Base-by-base conservation (phyloP, 2,888 invertebrate genomes). In the Timandra comae region DNA sequence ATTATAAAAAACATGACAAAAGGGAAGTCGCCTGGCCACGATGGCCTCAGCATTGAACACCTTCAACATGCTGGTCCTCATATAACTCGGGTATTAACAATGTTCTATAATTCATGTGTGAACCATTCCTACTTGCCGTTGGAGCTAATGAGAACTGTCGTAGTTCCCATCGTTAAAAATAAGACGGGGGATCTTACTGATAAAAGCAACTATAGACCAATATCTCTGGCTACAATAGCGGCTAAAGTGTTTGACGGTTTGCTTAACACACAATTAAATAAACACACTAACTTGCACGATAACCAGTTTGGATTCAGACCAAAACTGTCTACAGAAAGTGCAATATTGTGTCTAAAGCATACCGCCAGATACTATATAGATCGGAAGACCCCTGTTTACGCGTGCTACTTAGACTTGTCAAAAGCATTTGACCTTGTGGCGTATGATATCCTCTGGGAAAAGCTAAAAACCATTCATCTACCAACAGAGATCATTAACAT, bases 261-360 rank as follows among this genome's bases (percentile, higher is more conserved):
- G 40, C 35, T 51, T 30, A 35, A 46, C 16, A 10, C 31, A 20
- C 38, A 35, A 7, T 12, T 49, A 2, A 29, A 39, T 16, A 37
- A 35, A 3, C 28, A 33, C 20, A 2, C 41, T 5, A 12, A 27
- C 1, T 5, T 39, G 3, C 29, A 44, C 16, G 45, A 46, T 24
- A 40, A 35, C n/a, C 48, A 53, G 23, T 49, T 54, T 16, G 48
- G 46, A 3, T 53, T 53, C 26, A 21, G 40, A 16, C 21, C 46
- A 0, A 29, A 33, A 8, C 22, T 46, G 8, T 46, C 45, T 3
- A 48, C 48, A 6, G 47, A 51, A 13, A 38, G 32, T 28, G 46
- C 46, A 10, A 33, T 48, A 9, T 21, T 48, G 36, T 37, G 41
- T 33, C 29, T 46, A 7, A 45, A 46, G 46, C 43, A 46, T 7